These are phyloP conservation scores for Eucidaris tribuloides DNA, from an alignment of 35 echinoderm and acorn worm genomes.

Conservation along the genomic window DNA sequence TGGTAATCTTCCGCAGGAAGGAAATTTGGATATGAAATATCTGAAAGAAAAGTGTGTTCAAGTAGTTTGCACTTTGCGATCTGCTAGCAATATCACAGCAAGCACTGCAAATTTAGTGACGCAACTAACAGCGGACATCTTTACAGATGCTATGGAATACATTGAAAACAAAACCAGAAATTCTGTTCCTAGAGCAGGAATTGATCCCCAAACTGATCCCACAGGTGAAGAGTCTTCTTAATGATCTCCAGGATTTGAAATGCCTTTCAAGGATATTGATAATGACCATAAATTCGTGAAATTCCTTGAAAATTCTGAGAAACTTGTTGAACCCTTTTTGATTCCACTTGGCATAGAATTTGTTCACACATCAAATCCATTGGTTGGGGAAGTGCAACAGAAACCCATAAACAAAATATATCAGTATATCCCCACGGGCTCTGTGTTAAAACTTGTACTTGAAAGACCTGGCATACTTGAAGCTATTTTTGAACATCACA, in stretches of 20 bases:
- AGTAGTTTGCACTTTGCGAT: neutral
- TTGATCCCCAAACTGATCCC: slow-evolving; percentile 7
- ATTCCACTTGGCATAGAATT: slow-evolving; percentile 28
- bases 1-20: neutral
- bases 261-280: slow-evolving; percentile 10
- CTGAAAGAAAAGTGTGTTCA: neutral
- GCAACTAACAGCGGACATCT: neutral
- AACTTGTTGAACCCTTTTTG: slow-evolving; percentile 26
- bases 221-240: neutral
- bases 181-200: neutral
- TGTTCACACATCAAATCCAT: slow-evolving; percentile 19
- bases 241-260: neutral
- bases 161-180: neutral
- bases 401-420: slow-evolving; percentile 13
- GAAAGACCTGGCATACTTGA: slow-evolving; percentile 25
- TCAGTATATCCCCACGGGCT: slow-evolving; percentile 17
- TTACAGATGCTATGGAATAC: neutral
- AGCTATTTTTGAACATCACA: slow-evolving; percentile 18
- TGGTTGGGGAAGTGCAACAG: slow-evolving; percentile 25
- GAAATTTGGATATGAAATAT: neutral
- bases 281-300: slow-evolving; percentile 21
- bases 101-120: neutral
- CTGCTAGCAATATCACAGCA: neutral
- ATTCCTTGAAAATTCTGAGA: slow-evolving; percentile 27
- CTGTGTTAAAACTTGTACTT: slow-evolving; percentile 15